Percentiles rank a stretch among this genome's conserved stretches.
Conservation (phyloP, 2,888 invertebrate species). For the Crepidodera aurea region DNA sequence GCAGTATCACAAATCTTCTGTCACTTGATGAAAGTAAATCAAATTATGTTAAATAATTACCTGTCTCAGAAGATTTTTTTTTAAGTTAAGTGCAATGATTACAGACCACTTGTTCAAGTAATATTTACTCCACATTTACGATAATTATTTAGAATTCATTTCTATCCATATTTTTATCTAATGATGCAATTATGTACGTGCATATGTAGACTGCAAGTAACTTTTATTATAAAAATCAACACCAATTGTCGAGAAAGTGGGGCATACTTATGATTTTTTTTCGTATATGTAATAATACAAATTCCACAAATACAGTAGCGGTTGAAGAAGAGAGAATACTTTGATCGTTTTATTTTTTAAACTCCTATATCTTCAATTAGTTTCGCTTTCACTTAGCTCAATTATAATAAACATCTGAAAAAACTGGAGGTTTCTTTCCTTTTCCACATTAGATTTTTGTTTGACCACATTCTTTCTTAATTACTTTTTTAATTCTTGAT, state of each 20-base stretch:
- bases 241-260: conserved; percentile 15
- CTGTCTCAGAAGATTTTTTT: too few relatives aligned
- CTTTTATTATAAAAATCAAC: background rate
- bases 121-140: background rate
- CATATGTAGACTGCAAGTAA: background rate
- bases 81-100: background rate
- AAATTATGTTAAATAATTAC: too few relatives aligned
- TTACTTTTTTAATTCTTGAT: conserved; percentile 4
- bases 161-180: background rate
- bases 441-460: conserved; percentile 12
- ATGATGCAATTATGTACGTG: conserved; percentile 6
- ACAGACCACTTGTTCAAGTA: background rate
- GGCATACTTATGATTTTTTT: background rate
- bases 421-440: background rate
- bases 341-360: conserved; percentile 5
- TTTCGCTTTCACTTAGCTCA: conserved; percentile 18
- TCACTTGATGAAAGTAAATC: too few relatives aligned
- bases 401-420: conserved; percentile 5
- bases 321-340: background rate
- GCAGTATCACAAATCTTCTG: too few relatives aligned
- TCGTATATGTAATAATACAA: conserved; percentile 4
- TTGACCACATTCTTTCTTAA: conserved; percentile 13
- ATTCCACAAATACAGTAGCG: conserved; percentile 16
- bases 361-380: conserved; percentile 13
- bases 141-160: background rate